Percentiles rank a stretch among this genome's conserved stretches.
These are phyloP conservation scores for Nemopilema nomurai DNA, from an alignment of 30 jellyfish, hydroid and myxozoan genomes.

Conservation along the genomic window DNA sequence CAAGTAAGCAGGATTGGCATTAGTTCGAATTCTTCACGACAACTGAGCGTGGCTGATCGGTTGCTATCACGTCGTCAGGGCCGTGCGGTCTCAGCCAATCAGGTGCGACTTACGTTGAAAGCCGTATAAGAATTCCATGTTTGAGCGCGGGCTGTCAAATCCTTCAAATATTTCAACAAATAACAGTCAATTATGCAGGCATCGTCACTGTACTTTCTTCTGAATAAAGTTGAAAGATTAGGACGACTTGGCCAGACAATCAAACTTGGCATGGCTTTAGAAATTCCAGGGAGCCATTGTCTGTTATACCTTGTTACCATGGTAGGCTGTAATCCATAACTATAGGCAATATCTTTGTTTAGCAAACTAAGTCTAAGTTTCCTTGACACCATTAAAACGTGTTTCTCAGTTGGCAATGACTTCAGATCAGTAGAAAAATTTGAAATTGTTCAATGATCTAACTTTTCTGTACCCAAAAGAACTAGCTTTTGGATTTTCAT, in stretches of 20 bases:
- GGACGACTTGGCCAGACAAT: conserved; percentile 34
- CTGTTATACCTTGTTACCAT: not conserved
- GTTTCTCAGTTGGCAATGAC: conserved; percentile 17
- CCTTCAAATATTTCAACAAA: conserved; percentile 23
- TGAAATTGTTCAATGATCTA: conserved; percentile 1
- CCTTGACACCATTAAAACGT: conserved; percentile 36
- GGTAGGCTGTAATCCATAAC: not conserved
- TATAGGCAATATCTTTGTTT: conserved; percentile 13
- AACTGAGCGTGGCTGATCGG: too few species aligned
- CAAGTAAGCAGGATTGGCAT: too few species aligned
- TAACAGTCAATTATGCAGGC: conserved; percentile 54
- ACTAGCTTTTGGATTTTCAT: not conserved
- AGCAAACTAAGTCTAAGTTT: conserved; percentile 44
- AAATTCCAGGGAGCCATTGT: conserved; percentile 31
- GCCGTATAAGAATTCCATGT: conserved; percentile 42
- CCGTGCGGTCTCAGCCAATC: too few species aligned
- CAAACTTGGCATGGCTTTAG: conserved; percentile 25
- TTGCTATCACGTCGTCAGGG: too few species aligned
- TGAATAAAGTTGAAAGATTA: conserved; percentile 23
- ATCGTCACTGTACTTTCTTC: conserved; percentile 35
- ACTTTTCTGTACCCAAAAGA: not conserved
- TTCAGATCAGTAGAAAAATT: not conserved
- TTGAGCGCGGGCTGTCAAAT: conserved; percentile 49
- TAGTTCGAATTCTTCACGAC: too few species aligned
- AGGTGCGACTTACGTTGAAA: too few species aligned